phyloP scores from a whole-genome alignment of 1,140 invertebrate genomes.

The Euura saliciscinereae region DNA sequence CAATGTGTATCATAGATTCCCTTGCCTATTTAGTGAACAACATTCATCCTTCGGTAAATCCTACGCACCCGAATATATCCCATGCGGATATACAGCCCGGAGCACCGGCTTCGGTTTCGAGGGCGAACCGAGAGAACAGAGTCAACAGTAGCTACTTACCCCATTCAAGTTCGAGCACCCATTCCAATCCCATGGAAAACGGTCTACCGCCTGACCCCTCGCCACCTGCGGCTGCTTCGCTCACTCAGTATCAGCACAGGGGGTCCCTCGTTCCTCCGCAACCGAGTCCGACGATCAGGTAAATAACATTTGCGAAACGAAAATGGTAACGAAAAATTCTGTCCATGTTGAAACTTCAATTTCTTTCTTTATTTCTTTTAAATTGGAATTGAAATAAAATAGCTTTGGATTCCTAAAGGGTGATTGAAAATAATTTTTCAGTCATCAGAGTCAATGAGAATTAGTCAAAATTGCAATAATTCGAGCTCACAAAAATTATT shows the following conservation, averaged over 20 bases:
- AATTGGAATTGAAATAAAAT: no score
- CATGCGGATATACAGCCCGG: slow-evolving; percentile 47
- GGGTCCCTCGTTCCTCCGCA: slow-evolving; percentile 53
- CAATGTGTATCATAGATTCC: not conserved
- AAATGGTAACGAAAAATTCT: not conserved
- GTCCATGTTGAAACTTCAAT: no score
- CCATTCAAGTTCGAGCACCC: slow-evolving; percentile 50
- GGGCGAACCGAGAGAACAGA: slow-evolving; percentile 49
- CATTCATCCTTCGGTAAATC: slow-evolving; percentile 59
- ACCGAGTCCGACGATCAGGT: slow-evolving; percentile 63
- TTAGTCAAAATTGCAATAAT: no score
- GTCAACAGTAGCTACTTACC: slow-evolving; percentile 53
- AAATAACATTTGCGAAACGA: slow-evolving; percentile 17
- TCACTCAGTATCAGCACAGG: slow-evolving; percentile 56
- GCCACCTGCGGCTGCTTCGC: slow-evolving; percentile 46
- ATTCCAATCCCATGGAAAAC: slow-evolving; percentile 56
- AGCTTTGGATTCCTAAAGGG: no score
- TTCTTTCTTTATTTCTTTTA: no score
- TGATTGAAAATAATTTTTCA: no score
- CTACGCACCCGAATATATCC: slow-evolving; percentile 51
- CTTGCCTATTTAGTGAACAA: slow-evolving; percentile 57
- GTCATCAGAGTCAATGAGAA: no score
- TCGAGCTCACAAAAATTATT: no score
- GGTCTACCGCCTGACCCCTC: slow-evolving; percentile 59
- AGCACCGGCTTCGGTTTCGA: slow-evolving; percentile 38